Percentiles rank a stretch among this genome's conserved stretches.
Conservation (phyloP, 2,113 vertebrate species). For the Megaceryle torquata region DNA sequence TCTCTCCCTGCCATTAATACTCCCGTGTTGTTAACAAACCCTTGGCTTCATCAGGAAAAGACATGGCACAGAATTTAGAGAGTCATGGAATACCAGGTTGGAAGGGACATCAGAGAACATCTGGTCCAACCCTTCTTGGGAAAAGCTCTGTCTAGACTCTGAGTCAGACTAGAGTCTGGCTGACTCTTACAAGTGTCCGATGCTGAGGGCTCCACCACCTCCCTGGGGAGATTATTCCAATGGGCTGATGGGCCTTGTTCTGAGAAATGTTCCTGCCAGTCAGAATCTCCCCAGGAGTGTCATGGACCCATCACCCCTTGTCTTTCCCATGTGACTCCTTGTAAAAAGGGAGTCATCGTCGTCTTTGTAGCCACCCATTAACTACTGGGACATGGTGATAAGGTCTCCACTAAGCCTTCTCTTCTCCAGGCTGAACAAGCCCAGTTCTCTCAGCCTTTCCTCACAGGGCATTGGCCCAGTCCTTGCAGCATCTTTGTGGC, state of each 20-base stretch:
- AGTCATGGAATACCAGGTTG: neutral
- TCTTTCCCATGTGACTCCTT: neutral
- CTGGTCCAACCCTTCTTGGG: too few relatives aligned
- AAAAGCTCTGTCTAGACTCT: neutral
- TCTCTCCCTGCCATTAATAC: fast-evolving
- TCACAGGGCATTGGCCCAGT: neutral
- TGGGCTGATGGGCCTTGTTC: neutral
- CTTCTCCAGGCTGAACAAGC: neutral
- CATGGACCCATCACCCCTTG: neutral
- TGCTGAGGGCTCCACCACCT: neutral
- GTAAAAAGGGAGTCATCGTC: neutral
- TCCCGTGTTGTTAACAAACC: fast-evolving
- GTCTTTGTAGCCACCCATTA: neutral
- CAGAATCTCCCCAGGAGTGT: neutral
- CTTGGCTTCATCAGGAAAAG: neutral
- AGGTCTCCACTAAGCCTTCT: neutral
- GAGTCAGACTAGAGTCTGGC: neutral
- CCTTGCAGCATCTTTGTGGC: neutral
- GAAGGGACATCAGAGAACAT: neutral
- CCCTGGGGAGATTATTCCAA: neutral
- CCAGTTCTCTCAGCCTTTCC: neutral
- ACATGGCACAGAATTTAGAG: too few relatives aligned
- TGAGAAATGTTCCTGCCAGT: neutral
- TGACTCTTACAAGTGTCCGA: too few relatives aligned
- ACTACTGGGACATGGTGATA: neutral